Percentiles rank a stretch among this genome's conserved stretches.
Evolutionary conservation across 2,113 vertebrate genomes (phyloP).

Genomic region (Oryzias woworae): DNA sequence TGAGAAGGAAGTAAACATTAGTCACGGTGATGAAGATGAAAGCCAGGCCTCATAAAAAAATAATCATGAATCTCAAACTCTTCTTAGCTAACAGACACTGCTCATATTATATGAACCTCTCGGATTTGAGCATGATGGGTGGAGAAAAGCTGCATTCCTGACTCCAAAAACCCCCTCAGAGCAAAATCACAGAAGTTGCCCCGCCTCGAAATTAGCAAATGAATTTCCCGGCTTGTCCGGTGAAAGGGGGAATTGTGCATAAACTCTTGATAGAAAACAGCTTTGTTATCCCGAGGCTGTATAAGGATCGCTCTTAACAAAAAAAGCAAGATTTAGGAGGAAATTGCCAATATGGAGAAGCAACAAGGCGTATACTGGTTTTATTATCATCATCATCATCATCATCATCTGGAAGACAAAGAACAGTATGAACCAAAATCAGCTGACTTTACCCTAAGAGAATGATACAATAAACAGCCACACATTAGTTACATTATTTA

Average conservation of each 20-base stretch:
- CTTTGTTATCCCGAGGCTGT: neutral
- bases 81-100: constrained; percentile 44
- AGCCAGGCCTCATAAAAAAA: constrained; percentile 54
- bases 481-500: too few species aligned
- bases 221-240: constrained; percentile 32
- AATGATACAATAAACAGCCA: neutral
- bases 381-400: constrained; percentile 43
- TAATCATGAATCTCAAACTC: constrained; percentile 33
- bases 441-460: neutral
- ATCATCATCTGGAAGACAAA: constrained; percentile 22
- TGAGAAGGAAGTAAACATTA: constrained; percentile 51
- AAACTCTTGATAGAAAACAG: constrained; percentile 4
- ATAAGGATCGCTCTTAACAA: neutral
- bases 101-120: constrained; percentile 41
- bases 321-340: constrained; percentile 12
- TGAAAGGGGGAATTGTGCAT: neutral
- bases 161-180: constrained; percentile 16
- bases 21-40: constrained; percentile 60
- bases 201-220: constrained; percentile 21
- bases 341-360: constrained; percentile 28
- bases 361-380: constrained; percentile 19
- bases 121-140: constrained; percentile 33
- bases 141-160: constrained; percentile 29
- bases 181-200: constrained; percentile 12
- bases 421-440: neutral